Base-by-base conservation (phyloP, 1,140 invertebrate genomes). In the Ceratosolen fusciceps region DNA sequence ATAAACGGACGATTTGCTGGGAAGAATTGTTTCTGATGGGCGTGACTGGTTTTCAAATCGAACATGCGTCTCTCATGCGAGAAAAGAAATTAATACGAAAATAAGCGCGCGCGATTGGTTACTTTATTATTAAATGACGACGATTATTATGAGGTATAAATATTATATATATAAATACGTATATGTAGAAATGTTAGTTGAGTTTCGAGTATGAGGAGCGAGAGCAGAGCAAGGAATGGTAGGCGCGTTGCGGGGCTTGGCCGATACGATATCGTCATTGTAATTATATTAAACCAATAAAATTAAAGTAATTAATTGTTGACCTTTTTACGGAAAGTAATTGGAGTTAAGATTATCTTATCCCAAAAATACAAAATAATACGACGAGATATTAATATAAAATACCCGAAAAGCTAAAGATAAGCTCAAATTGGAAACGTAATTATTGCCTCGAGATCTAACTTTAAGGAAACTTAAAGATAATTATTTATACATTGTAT, bases 51-150 rank as follows among this genome's bases (percentile, higher is more conserved):
- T 79, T 79, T 65, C 62, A 31, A 71, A 62, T 54, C 49, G 43
- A 37, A 43, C n/a, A n/a, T 34, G 71, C 26, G 70, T 67, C n/a
- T 73, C 43, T 58, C 39, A 58, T 56, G 10, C 0, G 49, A 39
- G 19, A 29, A 76, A 81, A 52, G 4, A 74, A 77, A 74, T 49
- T 43, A 77, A 67, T 14, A 70, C 24, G 29, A 73, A 52, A 43
- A 73, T 34, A 29, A 21, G 56, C 29, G 47, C 75, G 70, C 79
- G 83, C 81, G 82, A 86, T 87, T 85, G 84, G 80, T 85, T 84
- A 84, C 81, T 85, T 86, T 84, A 85, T 87, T 85, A 84, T 80
- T 77, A 80, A 74, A 79, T 49, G 70, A 74, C 76, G 73, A 81
- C 80, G 74, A 83, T 80, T 83, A 80, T 80, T 83, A 82, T 83